These are phyloP conservation scores for Eulemur rubriventer DNA, from an alignment of 2,797 vertebrate genomes.

Conservation along the genomic window DNA sequence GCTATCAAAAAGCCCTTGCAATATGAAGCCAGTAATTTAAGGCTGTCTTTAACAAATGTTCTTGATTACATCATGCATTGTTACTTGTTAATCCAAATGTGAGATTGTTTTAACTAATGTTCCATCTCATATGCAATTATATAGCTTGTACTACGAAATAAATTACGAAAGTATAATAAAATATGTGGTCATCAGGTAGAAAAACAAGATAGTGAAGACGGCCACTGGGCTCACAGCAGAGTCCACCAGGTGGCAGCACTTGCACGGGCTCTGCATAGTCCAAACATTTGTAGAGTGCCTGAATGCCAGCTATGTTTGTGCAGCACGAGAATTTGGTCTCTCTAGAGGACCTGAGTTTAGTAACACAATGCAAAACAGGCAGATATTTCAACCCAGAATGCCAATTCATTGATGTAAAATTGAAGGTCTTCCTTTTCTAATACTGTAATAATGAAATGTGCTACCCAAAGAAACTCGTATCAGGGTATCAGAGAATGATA, in stretches of 20 bases:
- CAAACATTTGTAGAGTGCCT: rapidly evolving
- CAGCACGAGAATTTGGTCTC: neutral
- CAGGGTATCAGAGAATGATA: neutral
- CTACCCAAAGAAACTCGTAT: neutral
- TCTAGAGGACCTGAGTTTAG: neutral
- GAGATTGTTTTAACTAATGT: neutral
- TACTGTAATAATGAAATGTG: neutral
- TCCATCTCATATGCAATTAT: neutral
- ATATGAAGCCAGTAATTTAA: neutral
- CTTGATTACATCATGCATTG: neutral
- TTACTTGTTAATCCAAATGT: neutral
- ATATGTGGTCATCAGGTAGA: neutral
- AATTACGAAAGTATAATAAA: neutral
- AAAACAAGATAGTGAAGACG: neutral
- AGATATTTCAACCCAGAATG: neutral
- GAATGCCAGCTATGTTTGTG: neutral
- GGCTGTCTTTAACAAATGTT: neutral
- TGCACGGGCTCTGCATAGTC: rapidly evolving
- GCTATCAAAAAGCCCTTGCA: neutral
- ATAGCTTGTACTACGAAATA: neutral
- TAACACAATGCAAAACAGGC: neutral
- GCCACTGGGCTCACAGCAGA: neutral
- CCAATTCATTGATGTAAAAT: neutral
- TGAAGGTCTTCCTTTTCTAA: neutral
- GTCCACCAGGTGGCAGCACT: slow-evolving; percentile 39